Base-by-base conservation (phyloP, 2,888 invertebrate genomes). In the Terebella lapidaria region DNA sequence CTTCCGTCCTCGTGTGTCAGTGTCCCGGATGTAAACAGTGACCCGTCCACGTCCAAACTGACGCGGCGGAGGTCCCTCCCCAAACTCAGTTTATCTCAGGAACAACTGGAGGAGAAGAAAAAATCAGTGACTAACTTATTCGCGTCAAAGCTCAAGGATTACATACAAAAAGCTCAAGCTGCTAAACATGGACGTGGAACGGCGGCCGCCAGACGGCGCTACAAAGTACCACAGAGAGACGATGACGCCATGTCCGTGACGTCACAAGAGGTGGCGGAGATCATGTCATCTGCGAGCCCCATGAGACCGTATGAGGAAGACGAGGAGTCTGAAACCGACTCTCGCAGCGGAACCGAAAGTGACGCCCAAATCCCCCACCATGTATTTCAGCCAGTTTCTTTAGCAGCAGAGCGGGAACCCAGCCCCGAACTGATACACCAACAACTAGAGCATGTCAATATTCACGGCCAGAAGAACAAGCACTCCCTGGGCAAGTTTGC, bases 231-330 rank as follows among this genome's bases (percentile, higher is more conserved):
- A n/a, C 35, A 10, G 10, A 10, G 35, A 18, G 49, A 49, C 18
- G 49, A 49, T 22, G 49, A 49, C 49, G 49, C 10, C 18, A 24
- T 49, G 49, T 49, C 49, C 5, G 49, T 49, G 49, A 49, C 49
- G 49, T 49, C 49, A 49, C 18, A 49, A 24, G 49, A 49, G 22
- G 49, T 49, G 49, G 49, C 49, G 18, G 49, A 49, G 24, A 49
- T 49, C 49, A 15, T 49, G 5, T 10, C 49, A 24, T 49, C 18
- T 5, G 49, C 49, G 5, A 49, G 49, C 22, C 49, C 49, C 24
- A 10, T 49, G 49, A 49, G 22, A 24, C 49, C 49, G 10, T n/a
- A 49, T 22, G 49, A 49, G 49, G 49, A 49, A 5, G 49, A 49
- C n/a, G 22, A 22, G 18, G 49, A 49, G n/a, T 49, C 22, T 5